These are phyloP conservation scores for Gerosis bhagava DNA, from an alignment of 2,888 invertebrate species.

Conservation along the genomic window DNA sequence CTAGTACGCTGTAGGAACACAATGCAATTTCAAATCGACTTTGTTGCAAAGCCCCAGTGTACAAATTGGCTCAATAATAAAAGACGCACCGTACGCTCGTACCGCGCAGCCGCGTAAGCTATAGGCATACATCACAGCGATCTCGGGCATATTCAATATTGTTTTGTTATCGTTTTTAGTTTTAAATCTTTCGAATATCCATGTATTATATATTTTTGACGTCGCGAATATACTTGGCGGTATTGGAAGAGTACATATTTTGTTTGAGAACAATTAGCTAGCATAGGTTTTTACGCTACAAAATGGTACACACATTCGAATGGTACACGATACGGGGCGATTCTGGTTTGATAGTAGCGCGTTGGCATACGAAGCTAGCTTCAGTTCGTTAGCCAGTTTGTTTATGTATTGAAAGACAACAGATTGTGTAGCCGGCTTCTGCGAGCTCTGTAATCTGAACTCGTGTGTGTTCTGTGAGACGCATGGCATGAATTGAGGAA, in stretches of 20 bases:
- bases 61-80: slow-evolving; percentile 53
- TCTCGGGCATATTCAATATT: slow-evolving; percentile 51
- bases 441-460: slow-evolving; percentile 54
- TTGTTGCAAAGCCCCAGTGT: slow-evolving; percentile 58
- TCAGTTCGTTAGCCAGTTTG: slow-evolving; percentile 71
- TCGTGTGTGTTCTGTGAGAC: slow-evolving; percentile 54
- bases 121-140: slow-evolving; percentile 66
- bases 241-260: not conserved
- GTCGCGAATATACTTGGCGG: not conserved
- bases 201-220: slow-evolving; percentile 4
- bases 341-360: slow-evolving; percentile 32
- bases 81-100: slow-evolving; percentile 49
- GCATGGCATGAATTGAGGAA: slow-evolving; percentile 60
- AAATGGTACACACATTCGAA: slow-evolving; percentile 19
- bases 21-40: slow-evolving; percentile 52
- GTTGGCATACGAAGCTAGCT: slow-evolving; percentile 59
- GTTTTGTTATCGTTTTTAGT: slow-evolving; percentile 27
- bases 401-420: slow-evolving; percentile 80
- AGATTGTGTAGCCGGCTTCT: slow-evolving; percentile 74
- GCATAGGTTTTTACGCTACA: not conserved
- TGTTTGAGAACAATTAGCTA: not conserved
- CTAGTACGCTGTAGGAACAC: slow-evolving; percentile 53
- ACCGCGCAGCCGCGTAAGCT: slow-evolving; percentile 75
- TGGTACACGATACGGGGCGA: slow-evolving; percentile 8
- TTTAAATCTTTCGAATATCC: slow-evolving; percentile 14